phyloP scores from a whole-genome alignment of 2,888 invertebrate species.

The Netelia virgata region DNA sequence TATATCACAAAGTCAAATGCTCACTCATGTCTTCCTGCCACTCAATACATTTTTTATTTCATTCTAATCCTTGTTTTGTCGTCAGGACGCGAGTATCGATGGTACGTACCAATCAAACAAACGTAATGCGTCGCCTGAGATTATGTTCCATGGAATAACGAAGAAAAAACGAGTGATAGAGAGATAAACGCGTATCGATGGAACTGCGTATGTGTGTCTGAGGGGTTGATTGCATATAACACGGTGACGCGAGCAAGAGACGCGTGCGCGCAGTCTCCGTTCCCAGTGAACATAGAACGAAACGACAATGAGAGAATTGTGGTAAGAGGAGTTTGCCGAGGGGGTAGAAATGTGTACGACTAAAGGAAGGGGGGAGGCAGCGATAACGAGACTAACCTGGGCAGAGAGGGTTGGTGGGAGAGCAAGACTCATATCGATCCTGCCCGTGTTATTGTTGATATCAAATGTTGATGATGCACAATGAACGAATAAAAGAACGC shows the following conservation, averaged over 20 bases:
- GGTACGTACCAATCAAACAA: background rate
- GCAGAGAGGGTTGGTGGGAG: slow-evolving; percentile 62
- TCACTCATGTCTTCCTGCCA: background rate
- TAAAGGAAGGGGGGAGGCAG: slow-evolving; percentile 23
- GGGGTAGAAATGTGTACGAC: slow-evolving; percentile 43
- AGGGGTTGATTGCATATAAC: slow-evolving; percentile 38
- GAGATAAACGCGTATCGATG: slow-evolving; percentile 17
- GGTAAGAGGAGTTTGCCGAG: slow-evolving; percentile 21
- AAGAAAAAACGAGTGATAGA: slow-evolving; percentile 34
- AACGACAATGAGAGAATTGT: slow-evolving; percentile 32
- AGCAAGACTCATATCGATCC: slow-evolving; percentile 71
- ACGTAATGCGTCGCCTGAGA: background rate
- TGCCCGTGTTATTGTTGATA: slow-evolving; percentile 62
- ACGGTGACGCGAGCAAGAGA: slow-evolving; percentile 39
- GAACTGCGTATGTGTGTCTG: background rate
- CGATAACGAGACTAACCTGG: slow-evolving; percentile 39
- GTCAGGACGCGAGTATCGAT: too few relatives aligned
- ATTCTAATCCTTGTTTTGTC: too few relatives aligned
- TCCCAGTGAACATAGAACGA: slow-evolving; percentile 74
- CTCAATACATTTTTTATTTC: background rate
- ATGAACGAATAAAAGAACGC: background rate
- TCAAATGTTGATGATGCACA: slow-evolving; percentile 45
- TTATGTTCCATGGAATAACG: background rate
- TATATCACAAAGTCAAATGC: background rate
- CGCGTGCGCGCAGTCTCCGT: slow-evolving; percentile 77